A percentile compares a stretch with the other conserved stretches of the same genome.
Evolutionary conservation across 2,888 invertebrate genomes (phyloP).

Genomic region (Latheticus oryzae): DNA sequence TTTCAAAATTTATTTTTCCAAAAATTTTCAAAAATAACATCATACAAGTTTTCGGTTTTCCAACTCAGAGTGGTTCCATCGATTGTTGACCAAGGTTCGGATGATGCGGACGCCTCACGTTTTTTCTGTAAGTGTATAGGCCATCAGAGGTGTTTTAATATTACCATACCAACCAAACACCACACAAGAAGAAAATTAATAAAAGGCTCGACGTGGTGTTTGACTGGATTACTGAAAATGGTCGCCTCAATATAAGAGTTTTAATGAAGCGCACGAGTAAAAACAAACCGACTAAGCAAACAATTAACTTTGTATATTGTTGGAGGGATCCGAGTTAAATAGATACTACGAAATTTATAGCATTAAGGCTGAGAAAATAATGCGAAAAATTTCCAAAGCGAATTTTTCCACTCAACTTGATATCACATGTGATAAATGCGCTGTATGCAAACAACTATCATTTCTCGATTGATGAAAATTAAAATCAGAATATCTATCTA

Average conservation of each 20-base stretch:
- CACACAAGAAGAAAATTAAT: conserved; percentile 6
- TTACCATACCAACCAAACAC: conserved; percentile 18
- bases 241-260: conserved; percentile 5
- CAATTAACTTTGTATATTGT: conserved; percentile 18
- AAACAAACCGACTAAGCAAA: conserved; percentile 20
- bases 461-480: conserved; percentile 10
- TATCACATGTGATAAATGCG: conserved; percentile 24
- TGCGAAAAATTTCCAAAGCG: conserved; percentile 8
- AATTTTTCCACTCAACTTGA: conserved; percentile 16
- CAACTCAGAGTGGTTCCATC: conserved; percentile 24
- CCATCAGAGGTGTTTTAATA: conserved; percentile 27
- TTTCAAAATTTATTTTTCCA: conserved; percentile 30
- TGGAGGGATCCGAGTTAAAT: conserved; percentile 12
- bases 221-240: conserved; percentile 17
- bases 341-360: conserved; percentile 5
- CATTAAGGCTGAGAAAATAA: not conserved
- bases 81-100: conserved; percentile 30
- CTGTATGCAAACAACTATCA: conserved; percentile 31
- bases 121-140: conserved; percentile 34
- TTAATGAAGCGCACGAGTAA: conserved; percentile 7
- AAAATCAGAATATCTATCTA: no score
- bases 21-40: conserved; percentile 14
- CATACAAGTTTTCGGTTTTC: conserved; percentile 18
- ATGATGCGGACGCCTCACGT: conserved; percentile 31
- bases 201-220: conserved; percentile 14